Base-by-base conservation (phyloP, 2,113 vertebrate genomes). In the Bombycilla garrulus region DNA sequence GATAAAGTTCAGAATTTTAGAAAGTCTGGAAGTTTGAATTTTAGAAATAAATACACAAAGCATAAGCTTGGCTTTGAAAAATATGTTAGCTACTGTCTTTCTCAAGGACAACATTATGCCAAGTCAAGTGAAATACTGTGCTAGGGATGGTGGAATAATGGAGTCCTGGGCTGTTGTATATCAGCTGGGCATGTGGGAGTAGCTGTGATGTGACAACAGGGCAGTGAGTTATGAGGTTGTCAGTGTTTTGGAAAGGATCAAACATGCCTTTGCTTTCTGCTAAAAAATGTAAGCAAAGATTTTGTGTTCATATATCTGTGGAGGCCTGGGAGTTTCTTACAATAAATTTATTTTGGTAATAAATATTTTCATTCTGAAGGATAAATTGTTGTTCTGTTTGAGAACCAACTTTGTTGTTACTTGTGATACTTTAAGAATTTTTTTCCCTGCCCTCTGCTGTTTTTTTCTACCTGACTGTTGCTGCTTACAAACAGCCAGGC, bases 141-240 rank as follows among this genome's bases (percentile, higher is more conserved):
- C 38, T 53, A 44, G 20, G 22, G 9, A 29, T 22, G 11, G 7
- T 65, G 33, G 10, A 79, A 71, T 76, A 65, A 60, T 35, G 12
- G 25, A 22, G 12, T 25, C 7, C 24, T 35, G 38, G 22, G 16
- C 35, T 67, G 26, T 26, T 58, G 17, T 33, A 17, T 4, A n/a
- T 77, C 57, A 64, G 66, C 62, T 74, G 70, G 0, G 0, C 54
- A 35, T 12, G 58, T 54, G 71, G 79, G 50, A 77, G 12, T 57
- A 73, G 54, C 42, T 0, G 0, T 48, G 42, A 54, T 2, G 6
- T 35, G 44, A 60, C 26, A 33, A 1, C 3, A 18, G 6, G 79
- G 45, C 28, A 73, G n/a, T 13, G 17, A 71, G 61, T 36, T 50
- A 57, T 77, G 64, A 4, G 14, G 3, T 15, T 51, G 35, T 25